Evolutionary conservation across 2,888 invertebrate genomes (phyloP), one percentile per base, ranked within the genome.

Genomic region (Volucella zonaria): DNA sequence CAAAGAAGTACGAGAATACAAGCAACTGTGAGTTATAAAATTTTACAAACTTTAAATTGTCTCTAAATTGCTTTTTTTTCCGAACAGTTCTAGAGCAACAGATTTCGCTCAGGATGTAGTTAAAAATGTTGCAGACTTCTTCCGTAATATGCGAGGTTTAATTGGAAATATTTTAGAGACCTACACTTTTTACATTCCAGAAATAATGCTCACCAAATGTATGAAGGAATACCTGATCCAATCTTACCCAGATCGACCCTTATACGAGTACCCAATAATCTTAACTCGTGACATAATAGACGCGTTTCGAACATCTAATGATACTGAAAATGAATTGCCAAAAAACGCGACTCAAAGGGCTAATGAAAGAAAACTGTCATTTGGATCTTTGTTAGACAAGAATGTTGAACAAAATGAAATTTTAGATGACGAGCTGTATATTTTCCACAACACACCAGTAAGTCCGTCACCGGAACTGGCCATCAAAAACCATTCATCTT

Each of bases 391-490:
- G 38, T 68, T 82, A 15, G 86, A 86, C 18, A 75, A 87, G 11
- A 85, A 87, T 56, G 59, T 87, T 14, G 87, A 88, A 68, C 88
- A 88, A 86, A 88, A 88, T 73, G 88, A 88, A 68, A 88, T 88
- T 66, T 75, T 83, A n/a, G 85, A 87, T 15, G 78, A 83, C 6
- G 87, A 86, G 9, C 23, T 68, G 47, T 86, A 83, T 40, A 66
- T 87, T 12, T 87, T 87, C 52, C 73, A 66, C 3, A 80, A 83
- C 11, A 74, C 80, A 12, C 76, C 62, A 0, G 45, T 70, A 1
- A 85, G 80, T 15, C 71, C 82, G 1, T 43, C 71, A n/a, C 74
- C 80, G 0, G 78, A 82, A n/a, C 67, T 85, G 4, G 12, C 9
- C 2, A 2, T 51, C 3, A 15, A 67, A 11, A 54, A 58, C 11